Conservation (phyloP, 2,113 vertebrate species). For the Triplophysa dalaica region DNA sequence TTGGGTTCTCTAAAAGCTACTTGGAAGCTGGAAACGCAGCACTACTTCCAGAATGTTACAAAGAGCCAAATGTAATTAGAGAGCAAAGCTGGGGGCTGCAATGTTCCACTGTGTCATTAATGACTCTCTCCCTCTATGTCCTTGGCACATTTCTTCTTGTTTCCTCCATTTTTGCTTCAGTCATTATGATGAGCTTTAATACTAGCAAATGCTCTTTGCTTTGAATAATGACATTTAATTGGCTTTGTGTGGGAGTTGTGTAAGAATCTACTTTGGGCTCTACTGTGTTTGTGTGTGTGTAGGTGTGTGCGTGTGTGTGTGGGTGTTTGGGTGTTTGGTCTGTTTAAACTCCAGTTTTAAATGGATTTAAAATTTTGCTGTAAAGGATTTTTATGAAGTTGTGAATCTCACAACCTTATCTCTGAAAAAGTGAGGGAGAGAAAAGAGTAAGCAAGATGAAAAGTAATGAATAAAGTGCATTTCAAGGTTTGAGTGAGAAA, state of each 20-base stretch:
- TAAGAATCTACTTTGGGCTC: background rate
- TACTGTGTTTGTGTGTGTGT: background rate
- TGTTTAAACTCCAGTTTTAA: constrained; percentile 4
- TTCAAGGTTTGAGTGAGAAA: background rate
- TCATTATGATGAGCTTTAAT: constrained; percentile 5
- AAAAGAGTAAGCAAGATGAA: constrained; percentile 6
- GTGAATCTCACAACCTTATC: background rate
- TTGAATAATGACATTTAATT: constrained; percentile 28
- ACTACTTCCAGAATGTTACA: constrained; percentile 44
- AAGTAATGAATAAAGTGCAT: background rate
- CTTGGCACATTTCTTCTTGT: constrained; percentile 4
- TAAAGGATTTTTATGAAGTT: constrained; percentile 8
- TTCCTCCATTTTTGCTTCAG: background rate
- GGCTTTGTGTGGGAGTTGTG: constrained; percentile 18
- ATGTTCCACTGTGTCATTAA: constrained; percentile 49
- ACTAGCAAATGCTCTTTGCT: constrained; percentile 7
- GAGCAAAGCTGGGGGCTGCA: constrained; percentile 48
- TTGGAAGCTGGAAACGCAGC: constrained; percentile 34
- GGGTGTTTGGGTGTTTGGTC: background rate
- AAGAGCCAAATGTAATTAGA: constrained; percentile 43
- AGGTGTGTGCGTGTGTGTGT: background rate
- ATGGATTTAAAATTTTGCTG: background rate
- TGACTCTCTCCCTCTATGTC: constrained; percentile 19
- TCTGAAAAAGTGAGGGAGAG: background rate
- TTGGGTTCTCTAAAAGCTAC: constrained; percentile 32